Evolutionary conservation across 2,888 invertebrate genomes (phyloP).

Genomic region (Pammene fasciana): DNA sequence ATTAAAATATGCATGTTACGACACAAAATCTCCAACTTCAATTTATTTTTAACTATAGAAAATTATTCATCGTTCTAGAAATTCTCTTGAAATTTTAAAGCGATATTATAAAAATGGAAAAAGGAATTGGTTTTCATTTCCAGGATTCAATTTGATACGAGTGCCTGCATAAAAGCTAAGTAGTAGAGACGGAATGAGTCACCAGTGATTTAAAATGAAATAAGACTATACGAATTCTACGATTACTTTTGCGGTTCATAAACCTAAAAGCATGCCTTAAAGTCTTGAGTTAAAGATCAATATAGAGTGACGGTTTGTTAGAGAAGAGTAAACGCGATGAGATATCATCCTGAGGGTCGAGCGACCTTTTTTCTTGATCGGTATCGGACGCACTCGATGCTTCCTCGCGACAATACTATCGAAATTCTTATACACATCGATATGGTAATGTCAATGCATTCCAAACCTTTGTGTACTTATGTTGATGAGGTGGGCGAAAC

Average conservation of each 20-base stretch:
- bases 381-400: slow-evolving; percentile 72
- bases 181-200: slow-evolving; percentile 68
- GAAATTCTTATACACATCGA: slow-evolving; percentile 60
- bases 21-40: slow-evolving; percentile 11
- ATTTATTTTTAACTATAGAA: slow-evolving; percentile 46
- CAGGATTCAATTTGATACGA: slow-evolving; percentile 57
- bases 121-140: slow-evolving; percentile 43
- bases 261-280: slow-evolving; percentile 45
- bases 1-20: slow-evolving; percentile 2
- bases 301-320: slow-evolving; percentile 46
- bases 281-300: slow-evolving; percentile 49
- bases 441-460: slow-evolving; percentile 76
- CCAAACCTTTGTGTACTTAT: slow-evolving; percentile 77
- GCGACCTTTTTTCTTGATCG: slow-evolving; percentile 73
- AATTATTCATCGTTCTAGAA: slow-evolving; percentile 51
- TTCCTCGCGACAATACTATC: slow-evolving; percentile 71
- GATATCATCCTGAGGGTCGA: slow-evolving; percentile 63
- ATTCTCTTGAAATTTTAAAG: slow-evolving; percentile 26
- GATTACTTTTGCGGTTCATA: slow-evolving; percentile 45
- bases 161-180: slow-evolving; percentile 61
- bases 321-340: slow-evolving; percentile 46
- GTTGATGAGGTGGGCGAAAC: slow-evolving; percentile 82
- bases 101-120: slow-evolving; percentile 36
- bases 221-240: slow-evolving; percentile 56
- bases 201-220: slow-evolving; percentile 73